These are phyloP conservation scores for Cataglyphis altisquamis DNA, from an alignment of 2,888 invertebrate species.

Conservation along the genomic window DNA sequence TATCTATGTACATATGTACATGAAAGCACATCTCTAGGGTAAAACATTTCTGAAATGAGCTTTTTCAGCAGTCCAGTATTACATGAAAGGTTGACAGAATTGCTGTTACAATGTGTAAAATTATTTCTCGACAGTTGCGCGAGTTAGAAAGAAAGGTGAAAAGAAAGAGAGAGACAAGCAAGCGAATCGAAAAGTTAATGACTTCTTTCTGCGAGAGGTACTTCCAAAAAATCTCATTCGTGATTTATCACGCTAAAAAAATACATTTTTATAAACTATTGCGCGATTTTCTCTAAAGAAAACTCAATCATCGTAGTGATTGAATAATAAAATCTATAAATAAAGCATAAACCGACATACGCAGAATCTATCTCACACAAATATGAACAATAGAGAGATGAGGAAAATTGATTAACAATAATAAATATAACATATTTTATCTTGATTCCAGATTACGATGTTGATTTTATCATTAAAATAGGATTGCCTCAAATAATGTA, in stretches of 20 bases:
- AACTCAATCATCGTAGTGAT: background rate
- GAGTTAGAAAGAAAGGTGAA: background rate
- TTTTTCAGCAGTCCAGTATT: background rate
- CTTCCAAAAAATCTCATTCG: constrained; percentile 10
- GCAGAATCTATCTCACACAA: background rate
- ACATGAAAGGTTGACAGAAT: constrained; percentile 8
- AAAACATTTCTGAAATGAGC: constrained; percentile 12
- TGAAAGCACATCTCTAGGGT: background rate
- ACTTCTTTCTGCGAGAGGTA: background rate
- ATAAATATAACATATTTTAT: background rate
- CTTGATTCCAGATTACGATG: background rate
- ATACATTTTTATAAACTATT: background rate
- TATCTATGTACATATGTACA: background rate
- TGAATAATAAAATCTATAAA: background rate
- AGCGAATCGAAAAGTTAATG: constrained; percentile 26
- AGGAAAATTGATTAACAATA: background rate
- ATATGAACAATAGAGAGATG: background rate
- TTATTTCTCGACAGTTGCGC: constrained; percentile 5
- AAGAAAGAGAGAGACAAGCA: background rate
- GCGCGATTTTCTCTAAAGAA: background rate
- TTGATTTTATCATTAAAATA: background rate
- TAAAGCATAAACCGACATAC: background rate
- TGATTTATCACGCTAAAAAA: constrained; percentile 7
- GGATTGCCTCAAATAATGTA: background rate
- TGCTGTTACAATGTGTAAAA: background rate